These are phyloP conservation scores for Ichneumoninae sp. DNA, from an alignment of 2,888 invertebrate genomes.

Conservation along the genomic window DNA sequence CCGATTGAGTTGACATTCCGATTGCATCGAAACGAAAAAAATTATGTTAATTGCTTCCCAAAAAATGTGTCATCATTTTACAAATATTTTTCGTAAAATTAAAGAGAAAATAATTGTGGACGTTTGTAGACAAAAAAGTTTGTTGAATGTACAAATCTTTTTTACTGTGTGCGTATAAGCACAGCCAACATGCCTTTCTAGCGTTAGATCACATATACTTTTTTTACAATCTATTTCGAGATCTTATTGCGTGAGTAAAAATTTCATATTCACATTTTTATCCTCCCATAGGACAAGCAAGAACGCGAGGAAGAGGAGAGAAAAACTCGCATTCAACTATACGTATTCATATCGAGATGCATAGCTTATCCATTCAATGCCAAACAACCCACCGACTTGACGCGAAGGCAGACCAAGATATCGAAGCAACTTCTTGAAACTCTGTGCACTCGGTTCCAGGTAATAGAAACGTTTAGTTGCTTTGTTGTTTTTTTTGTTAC, in stretches of 20 bases:
- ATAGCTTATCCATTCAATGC: slow-evolving; percentile 99
- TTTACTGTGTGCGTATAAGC: no score
- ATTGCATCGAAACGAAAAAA: no score
- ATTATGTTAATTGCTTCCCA: no score
- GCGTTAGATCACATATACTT: no score
- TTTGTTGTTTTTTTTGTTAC: not conserved
- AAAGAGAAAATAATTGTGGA: no score
- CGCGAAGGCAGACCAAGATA: slow-evolving; percentile 96
- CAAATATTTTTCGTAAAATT: no score
- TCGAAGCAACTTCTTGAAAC: slow-evolving; percentile 98
- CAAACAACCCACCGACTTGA: slow-evolving; percentile 99
- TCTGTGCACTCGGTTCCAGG: slow-evolving; percentile 97
- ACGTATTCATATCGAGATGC: slow-evolving; percentile 99
- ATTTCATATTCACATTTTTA: slow-evolving; percentile 18
- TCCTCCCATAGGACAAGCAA: slow-evolving; percentile 90
- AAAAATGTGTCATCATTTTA: no score
- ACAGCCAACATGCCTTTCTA: no score
- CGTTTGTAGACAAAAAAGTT: no score
- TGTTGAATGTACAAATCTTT: no score
- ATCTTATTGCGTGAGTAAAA: not conserved
- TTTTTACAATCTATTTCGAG: no score
- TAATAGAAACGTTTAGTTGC: slow-evolving; percentile 80
- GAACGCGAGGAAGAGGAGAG: slow-evolving; percentile 98
- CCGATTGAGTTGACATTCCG: no score
- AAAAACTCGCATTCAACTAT: slow-evolving; percentile 96